These are phyloP conservation scores for Dimorphilus gyrociliatus DNA, from an alignment of 2,888 invertebrate species.

Conservation along the genomic window DNA sequence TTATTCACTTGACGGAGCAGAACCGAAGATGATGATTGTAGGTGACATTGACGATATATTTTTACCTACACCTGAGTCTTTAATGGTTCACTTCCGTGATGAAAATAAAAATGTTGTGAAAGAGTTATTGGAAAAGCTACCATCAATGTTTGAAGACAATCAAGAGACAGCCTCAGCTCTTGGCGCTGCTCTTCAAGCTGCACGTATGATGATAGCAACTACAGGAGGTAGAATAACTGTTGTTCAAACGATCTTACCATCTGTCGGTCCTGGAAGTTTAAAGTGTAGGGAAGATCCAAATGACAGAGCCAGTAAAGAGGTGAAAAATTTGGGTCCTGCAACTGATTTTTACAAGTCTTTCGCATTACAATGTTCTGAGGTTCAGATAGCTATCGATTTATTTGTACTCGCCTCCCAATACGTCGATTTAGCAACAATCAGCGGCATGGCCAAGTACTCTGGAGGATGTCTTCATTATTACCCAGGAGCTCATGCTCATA, in stretches of 20 bases:
- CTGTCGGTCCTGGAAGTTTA: slow-evolving; percentile 63
- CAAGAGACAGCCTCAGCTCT: slow-evolving; percentile 64
- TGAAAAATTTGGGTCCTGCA: slow-evolving; percentile 69
- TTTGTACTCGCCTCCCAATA: slow-evolving; percentile 84
- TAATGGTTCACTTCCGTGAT: slow-evolving; percentile 76
- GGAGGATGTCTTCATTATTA: slow-evolving; percentile 83
- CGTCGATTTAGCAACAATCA: slow-evolving; percentile 78
- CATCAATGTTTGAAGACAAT: slow-evolving; percentile 49
- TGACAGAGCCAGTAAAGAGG: slow-evolving; percentile 56
- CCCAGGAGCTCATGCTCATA: slow-evolving; percentile 58
- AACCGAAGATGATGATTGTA: slow-evolving; percentile 47
- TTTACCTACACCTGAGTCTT: slow-evolving; percentile 76
- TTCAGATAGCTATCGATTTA: slow-evolving; percentile 85
- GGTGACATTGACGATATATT: slow-evolving; percentile 88
- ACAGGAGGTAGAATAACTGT: slow-evolving; percentile 89
- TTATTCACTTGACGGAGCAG: slow-evolving; percentile 46
- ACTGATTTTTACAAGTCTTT: slow-evolving; percentile 94
- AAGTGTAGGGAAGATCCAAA: slow-evolving; percentile 72
- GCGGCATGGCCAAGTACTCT: slow-evolving; percentile 84
- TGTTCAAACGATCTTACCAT: slow-evolving; percentile 66
- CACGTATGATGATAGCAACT: slow-evolving; percentile 71
- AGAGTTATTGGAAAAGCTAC: slow-evolving; percentile 48
- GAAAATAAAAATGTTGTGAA: slow-evolving; percentile 52
- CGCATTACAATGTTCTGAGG: slow-evolving; percentile 86
- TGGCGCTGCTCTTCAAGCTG: slow-evolving; percentile 80